Percentiles rank a stretch among this genome's conserved stretches.
phyloP scores from a whole-genome alignment of 2,797 vertebrate species.

The Mormyrops attenuatus region DNA sequence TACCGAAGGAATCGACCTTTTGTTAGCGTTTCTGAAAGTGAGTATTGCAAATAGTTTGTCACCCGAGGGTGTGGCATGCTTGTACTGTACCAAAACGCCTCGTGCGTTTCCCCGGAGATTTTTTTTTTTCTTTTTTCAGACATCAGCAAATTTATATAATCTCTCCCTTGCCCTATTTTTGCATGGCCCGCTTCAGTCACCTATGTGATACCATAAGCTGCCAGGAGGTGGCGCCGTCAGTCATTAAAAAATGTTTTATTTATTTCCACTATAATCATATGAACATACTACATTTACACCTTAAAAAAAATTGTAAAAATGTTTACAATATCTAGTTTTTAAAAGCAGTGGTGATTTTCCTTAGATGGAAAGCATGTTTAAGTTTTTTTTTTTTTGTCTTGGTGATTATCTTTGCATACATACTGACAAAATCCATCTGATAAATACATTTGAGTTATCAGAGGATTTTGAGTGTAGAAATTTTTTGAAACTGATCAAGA shows the following conservation, averaged over 20 bases:
- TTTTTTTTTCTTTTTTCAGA: not conserved
- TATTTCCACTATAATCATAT: not conserved
- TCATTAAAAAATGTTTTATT: not conserved
- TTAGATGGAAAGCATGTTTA: not conserved
- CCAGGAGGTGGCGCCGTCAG: slow-evolving; percentile 42
- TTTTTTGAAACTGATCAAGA: not conserved
- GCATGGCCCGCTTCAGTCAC: not conserved
- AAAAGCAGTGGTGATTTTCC: not conserved
- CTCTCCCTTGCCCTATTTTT: not conserved
- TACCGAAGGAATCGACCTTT: slow-evolving; percentile 89
- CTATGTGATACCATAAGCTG: slow-evolving; percentile 25
- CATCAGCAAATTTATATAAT: not conserved
- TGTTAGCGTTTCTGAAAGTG: slow-evolving; percentile 91
- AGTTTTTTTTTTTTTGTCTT: not conserved
- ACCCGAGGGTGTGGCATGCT: not conserved
- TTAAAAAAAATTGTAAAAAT: not conserved
- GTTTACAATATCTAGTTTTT: not conserved
- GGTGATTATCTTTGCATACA: not conserved
- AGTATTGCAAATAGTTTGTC: slow-evolving; percentile 41
- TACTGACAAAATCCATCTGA: not conserved
- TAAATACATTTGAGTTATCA: not conserved
- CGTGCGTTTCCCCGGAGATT: not conserved
- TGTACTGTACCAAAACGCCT: not conserved
- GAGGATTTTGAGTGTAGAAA: not conserved
- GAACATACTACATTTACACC: not conserved